phyloP scores from a whole-genome alignment of 2,797 vertebrate genomes.

The Eutrigla gurnardus region DNA sequence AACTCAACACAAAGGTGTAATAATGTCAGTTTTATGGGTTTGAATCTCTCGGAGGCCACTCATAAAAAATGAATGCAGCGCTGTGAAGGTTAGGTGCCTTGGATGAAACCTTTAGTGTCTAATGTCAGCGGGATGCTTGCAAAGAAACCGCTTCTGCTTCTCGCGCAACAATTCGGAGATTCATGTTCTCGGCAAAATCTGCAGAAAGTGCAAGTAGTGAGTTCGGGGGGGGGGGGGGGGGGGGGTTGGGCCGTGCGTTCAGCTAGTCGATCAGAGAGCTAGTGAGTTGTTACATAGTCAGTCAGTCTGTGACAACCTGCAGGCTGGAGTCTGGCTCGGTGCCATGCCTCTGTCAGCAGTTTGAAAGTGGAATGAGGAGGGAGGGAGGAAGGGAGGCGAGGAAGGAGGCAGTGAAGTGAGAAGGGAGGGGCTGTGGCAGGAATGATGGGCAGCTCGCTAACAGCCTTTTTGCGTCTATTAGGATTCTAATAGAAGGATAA shows the following conservation, averaged over 20 bases:
- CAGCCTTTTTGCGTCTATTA: slow-evolving; percentile 68
- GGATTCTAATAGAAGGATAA: slow-evolving; percentile 58
- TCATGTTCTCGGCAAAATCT: slow-evolving; percentile 28
- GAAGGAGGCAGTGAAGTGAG: slow-evolving; percentile 20
- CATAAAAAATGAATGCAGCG: slow-evolving; percentile 48
- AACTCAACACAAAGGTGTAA: slow-evolving; percentile 54
- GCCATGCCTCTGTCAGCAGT: slow-evolving; percentile 70
- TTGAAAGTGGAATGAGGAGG: slow-evolving; percentile 42
- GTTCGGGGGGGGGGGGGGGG: slow-evolving; percentile 26
- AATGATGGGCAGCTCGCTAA: slow-evolving; percentile 72
- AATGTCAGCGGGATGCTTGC: slow-evolving; percentile 17
- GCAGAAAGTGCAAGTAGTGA: slow-evolving; percentile 7
- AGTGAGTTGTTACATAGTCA: slow-evolving; percentile 69
- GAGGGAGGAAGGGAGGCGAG: slow-evolving; percentile 11
- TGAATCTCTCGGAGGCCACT: slow-evolving; percentile 59
- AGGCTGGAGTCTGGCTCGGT: slow-evolving; percentile 51
- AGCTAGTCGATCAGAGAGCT: slow-evolving; percentile 56
- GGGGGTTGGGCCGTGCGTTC: not conserved
- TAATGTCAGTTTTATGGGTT: slow-evolving; percentile 61
- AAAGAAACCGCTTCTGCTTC: slow-evolving; percentile 12
- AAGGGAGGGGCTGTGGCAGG: slow-evolving; percentile 34
- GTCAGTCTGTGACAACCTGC: slow-evolving; percentile 66
- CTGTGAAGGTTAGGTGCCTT: slow-evolving; percentile 46
- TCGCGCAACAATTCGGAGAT: slow-evolving; percentile 19
- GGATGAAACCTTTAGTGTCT: slow-evolving; percentile 36